These are phyloP conservation scores for Penaeus vannamei DNA, from an alignment of 1,140 invertebrate species.

Conservation along the genomic window DNA sequence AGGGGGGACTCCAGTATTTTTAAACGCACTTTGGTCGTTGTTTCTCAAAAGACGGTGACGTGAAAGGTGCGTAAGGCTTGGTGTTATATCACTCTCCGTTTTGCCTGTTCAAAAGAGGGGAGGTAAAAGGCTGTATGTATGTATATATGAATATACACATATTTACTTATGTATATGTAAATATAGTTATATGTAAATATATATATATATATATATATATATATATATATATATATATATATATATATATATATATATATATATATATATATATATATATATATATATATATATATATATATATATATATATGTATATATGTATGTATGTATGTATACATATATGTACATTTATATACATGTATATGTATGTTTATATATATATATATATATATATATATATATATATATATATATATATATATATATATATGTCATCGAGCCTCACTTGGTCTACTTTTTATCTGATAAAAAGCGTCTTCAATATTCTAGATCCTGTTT, in stretches of 20 bases:
- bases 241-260: slow-evolving; percentile 30
- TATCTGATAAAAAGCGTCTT: too few relatives aligned
- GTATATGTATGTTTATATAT: background rate
- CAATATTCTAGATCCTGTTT: too few relatives aligned
- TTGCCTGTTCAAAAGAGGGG: too few relatives aligned
- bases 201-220: slow-evolving; percentile 30
- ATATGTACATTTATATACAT: background rate
- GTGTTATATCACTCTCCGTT: too few relatives aligned
- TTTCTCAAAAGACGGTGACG: too few relatives aligned
- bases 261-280: slow-evolving; percentile 12
- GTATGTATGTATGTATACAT: background rate
- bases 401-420: background rate
- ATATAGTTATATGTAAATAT: slow-evolving; percentile 12
- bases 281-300: slow-evolving; percentile 24
- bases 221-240: slow-evolving; percentile 21
- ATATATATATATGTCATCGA: too few relatives aligned
- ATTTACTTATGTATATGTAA: background rate
- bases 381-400: background rate
- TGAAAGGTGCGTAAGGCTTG: too few relatives aligned
- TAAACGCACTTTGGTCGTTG: too few relatives aligned
- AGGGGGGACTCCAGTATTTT: too few relatives aligned
- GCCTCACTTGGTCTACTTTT: too few relatives aligned
- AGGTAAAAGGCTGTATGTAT: too few relatives aligned
- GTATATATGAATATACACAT: slow-evolving; percentile 15
- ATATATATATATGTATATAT: slow-evolving; percentile 22